Evolutionary conservation across 1,140 invertebrate genomes (phyloP).

Genomic region (Aphidius gifuensis): DNA sequence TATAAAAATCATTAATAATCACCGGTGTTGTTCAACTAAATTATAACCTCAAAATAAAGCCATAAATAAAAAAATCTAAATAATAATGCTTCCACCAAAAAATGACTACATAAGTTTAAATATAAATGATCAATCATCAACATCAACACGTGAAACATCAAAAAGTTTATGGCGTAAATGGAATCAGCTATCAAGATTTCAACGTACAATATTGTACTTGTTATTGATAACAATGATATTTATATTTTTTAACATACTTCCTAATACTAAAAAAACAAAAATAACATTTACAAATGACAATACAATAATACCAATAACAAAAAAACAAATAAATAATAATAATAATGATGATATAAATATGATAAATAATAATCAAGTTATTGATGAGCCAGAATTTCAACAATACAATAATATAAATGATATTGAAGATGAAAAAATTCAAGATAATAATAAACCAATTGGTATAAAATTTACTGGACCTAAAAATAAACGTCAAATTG

Average conservation of each 20-base stretch:
- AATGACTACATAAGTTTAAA: constrained; percentile 51
- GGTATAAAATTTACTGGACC: constrained; percentile 57
- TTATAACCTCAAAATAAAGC: not conserved
- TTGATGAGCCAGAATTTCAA: constrained; percentile 50
- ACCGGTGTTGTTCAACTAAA: not conserved
- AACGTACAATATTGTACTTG: constrained; percentile 70
- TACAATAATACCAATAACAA: constrained; percentile 34
- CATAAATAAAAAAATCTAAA: not conserved
- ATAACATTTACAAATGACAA: constrained; percentile 31
- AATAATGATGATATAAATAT: constrained; percentile 29
- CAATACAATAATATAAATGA: constrained; percentile 51
- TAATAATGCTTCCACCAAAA: constrained; percentile 23
- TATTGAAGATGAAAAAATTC: constrained; percentile 51
- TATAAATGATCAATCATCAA: constrained; percentile 41
- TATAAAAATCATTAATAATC: too few species aligned
- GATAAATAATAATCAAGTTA: constrained; percentile 38
- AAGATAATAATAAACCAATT: constrained; percentile 46
- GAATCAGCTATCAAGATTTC: constrained; percentile 81
- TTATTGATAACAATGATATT: constrained; percentile 56
- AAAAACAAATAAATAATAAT: constrained; percentile 39
- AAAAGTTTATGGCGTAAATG: constrained; percentile 61
- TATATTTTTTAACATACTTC: constrained; percentile 59
- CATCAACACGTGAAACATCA: constrained; percentile 39
- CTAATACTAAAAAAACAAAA: constrained; percentile 38
- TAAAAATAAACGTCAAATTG: constrained; percentile 73